phyloP scores from a whole-genome alignment of 2,113 vertebrate genomes.

The Elanus axillaris region DNA sequence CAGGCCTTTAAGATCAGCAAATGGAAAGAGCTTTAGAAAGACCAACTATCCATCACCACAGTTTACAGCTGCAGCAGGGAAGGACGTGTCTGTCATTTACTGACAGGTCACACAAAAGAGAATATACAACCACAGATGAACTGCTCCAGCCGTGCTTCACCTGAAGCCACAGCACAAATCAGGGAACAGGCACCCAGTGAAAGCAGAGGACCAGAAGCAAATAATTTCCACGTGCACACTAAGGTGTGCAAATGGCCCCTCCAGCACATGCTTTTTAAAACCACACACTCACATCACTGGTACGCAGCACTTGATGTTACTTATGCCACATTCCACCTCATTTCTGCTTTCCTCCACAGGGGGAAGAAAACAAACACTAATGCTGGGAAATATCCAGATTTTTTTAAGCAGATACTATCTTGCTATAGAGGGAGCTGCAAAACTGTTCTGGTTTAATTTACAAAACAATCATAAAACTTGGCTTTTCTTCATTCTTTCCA shows the following conservation, averaged over 20 bases:
- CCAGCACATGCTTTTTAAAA: not conserved
- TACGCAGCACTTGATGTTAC: not conserved
- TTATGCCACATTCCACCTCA: not conserved
- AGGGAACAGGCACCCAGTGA: not conserved
- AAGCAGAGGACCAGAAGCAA: not conserved
- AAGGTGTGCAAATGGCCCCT: not conserved
- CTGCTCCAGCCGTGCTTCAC: not conserved
- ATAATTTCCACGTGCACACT: not conserved
- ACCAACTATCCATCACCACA: not conserved
- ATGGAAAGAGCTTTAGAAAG: not conserved
- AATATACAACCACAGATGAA: not conserved
- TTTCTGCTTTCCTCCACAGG: not conserved
- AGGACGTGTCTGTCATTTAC: not conserved
- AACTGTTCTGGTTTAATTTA: not conserved
- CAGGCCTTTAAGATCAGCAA: not conserved
- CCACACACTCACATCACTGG: not conserved
- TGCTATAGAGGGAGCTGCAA: not conserved
- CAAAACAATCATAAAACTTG: not conserved
- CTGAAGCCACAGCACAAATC: not conserved
- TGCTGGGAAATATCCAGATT: not conserved
- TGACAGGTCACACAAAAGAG: not conserved
- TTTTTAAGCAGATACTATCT: not conserved
- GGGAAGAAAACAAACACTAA: not conserved
- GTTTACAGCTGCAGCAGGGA: not conserved
- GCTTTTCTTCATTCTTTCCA: not conserved